Conservation (phyloP, 1,140 invertebrate genomes). For the Aphaenogaster floridana region DNA sequence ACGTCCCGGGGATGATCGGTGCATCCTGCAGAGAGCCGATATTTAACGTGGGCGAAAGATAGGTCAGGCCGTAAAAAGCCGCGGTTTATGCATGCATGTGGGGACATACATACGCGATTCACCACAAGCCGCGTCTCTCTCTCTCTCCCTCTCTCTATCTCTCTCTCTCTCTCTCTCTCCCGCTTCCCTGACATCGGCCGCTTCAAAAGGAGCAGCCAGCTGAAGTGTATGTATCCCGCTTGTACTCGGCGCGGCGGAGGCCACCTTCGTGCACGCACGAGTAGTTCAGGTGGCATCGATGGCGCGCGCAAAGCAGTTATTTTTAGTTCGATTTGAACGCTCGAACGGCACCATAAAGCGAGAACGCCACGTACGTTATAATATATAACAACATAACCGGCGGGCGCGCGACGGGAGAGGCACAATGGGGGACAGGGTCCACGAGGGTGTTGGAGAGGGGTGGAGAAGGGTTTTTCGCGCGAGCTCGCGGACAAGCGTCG, state of each 20-base stretch:
- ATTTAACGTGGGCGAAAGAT: constrained; percentile 62
- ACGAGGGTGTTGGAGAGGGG: not conserved
- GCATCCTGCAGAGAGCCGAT: constrained; percentile 6
- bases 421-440: not conserved
- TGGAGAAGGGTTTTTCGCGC: constrained; percentile 52
- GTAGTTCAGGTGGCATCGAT: constrained; percentile 74
- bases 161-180: not conserved
- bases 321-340: constrained; percentile 86
- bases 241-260: constrained; percentile 62
- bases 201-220: constrained; percentile 78
- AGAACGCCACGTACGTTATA: constrained; percentile 49
- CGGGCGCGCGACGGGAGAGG: not conserved
- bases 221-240: constrained; percentile 55
- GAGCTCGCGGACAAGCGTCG: constrained; percentile 65
- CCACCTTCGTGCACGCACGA: constrained; percentile 80
- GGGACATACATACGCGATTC: constrained; percentile 27
- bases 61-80: constrained; percentile 73
- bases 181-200: constrained; percentile 64
- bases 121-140: not conserved
- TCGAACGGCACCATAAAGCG: constrained; percentile 83
- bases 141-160: not conserved
- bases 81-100: constrained; percentile 41
- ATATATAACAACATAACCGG: constrained; percentile 21
- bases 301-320: constrained; percentile 82
- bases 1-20: constrained; percentile 31